Percentiles rank a stretch among this genome's conserved stretches.
phyloP scores from a whole-genome alignment of 2,113 vertebrate species.

The Monopterus albus region DNA sequence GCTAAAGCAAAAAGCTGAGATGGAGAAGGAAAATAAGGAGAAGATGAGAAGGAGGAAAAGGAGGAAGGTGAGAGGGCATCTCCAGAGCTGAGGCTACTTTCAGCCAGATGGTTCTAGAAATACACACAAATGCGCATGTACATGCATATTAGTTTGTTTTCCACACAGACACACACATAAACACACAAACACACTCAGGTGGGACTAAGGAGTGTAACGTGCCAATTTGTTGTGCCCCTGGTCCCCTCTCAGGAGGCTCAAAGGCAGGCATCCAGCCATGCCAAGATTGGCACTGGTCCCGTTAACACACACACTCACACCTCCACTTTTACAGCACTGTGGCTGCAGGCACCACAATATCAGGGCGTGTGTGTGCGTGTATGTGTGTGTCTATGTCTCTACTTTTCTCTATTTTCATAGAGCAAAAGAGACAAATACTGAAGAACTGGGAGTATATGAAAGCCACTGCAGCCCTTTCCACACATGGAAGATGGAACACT shows the following conservation, averaged over 20 bases:
- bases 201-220: conserved; percentile 66
- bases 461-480: conserved; percentile 36
- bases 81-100: conserved; percentile 65
- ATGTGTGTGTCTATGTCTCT: conserved; percentile 17
- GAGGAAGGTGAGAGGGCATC: conserved; percentile 39
- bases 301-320: conserved; percentile 52
- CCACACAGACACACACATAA: conserved; percentile 48
- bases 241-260: conserved; percentile 75
- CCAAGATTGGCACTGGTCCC: conserved; percentile 75
- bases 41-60: conserved; percentile 17
- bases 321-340: conserved; percentile 35
- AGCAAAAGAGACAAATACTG: conserved; percentile 61
- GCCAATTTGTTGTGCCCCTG: conserved; percentile 78
- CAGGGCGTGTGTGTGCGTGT: conserved; percentile 9
- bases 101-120: conserved; percentile 61
- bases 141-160: conserved; percentile 35
- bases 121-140: conserved; percentile 46
- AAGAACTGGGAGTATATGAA: conserved; percentile 60
- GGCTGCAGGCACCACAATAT: conserved; percentile 59
- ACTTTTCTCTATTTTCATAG: conserved; percentile 57
- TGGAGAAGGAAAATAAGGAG: conserved; percentile 11
- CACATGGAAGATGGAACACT: conserved; percentile 39
- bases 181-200: conserved; percentile 69
- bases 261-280: conserved; percentile 72
- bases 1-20: conserved; percentile 12